Evolutionary conservation across 2,888 invertebrate species (phyloP).

Genomic region (Pyrocoelia pectoralis): DNA sequence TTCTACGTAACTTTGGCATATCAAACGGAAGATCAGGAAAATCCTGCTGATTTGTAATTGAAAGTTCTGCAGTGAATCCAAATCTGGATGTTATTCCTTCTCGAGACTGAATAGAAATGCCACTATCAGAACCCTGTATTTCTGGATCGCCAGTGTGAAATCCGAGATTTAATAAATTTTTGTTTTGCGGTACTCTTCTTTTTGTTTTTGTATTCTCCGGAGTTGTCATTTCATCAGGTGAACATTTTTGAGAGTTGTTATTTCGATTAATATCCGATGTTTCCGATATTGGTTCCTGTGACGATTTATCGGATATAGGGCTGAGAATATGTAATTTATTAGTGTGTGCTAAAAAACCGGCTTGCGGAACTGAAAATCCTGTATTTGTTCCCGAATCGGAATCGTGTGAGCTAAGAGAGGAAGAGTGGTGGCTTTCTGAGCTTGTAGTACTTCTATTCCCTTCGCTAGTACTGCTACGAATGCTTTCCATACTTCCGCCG

Average conservation of each 20-base stretch:
- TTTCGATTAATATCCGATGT: constrained; percentile 82
- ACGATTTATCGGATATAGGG: constrained; percentile 90
- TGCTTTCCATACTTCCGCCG: constrained; percentile 87
- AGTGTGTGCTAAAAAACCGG: constrained; percentile 73
- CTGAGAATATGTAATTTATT: constrained; percentile 85
- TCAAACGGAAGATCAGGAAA: constrained; percentile 85
- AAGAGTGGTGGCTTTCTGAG: constrained; percentile 84
- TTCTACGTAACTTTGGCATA: constrained; percentile 85
- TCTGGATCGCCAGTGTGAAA: constrained; percentile 74
- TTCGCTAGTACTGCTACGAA: constrained; percentile 87
- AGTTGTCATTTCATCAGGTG: constrained; percentile 70
- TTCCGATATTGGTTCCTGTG: constrained; percentile 85
- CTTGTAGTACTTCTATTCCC: constrained; percentile 87
- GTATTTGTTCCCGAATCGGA: constrained; percentile 79
- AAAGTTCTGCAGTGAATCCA: constrained; percentile 51
- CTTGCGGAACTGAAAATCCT: constrained; percentile 65
- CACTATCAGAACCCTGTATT: constrained; percentile 87
- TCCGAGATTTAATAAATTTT: constrained; percentile 75
- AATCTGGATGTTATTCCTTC: constrained; percentile 76
- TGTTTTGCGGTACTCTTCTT: constrained; percentile 76
- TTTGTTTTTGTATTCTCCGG: constrained; percentile 66
- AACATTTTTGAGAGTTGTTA: constrained; percentile 79
- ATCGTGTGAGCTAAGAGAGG: constrained; percentile 85
- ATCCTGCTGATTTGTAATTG: constrained; percentile 69
- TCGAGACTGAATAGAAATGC: constrained; percentile 85